These are phyloP conservation scores for Mobula hypostoma DNA, from an alignment of 2,113 vertebrate genomes.

Conservation along the genomic window DNA sequence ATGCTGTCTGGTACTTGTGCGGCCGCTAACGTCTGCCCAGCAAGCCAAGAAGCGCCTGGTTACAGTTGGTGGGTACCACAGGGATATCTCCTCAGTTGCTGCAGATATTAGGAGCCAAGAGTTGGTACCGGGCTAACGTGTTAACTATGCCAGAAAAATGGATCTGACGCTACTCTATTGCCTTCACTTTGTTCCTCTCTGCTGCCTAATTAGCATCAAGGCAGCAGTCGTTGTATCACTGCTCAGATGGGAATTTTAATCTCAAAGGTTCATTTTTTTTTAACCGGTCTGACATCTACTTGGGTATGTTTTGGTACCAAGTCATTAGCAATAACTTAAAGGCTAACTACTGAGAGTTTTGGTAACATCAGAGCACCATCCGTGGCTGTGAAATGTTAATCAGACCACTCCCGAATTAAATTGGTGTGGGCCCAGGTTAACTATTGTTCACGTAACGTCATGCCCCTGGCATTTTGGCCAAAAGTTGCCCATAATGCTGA, in stretches of 20 bases:
- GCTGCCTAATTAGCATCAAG: too few species aligned
- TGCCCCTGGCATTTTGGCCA: background rate
- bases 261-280: background rate
- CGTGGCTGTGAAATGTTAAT: background rate
- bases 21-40: too few species aligned
- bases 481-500: too few species aligned
- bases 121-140: too few species aligned
- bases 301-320: background rate
- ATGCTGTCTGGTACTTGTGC: too few species aligned
- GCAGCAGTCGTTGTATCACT: background rate
- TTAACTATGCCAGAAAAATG: too few species aligned
- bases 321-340: background rate
- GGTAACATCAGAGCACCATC: background rate
- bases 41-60: too few species aligned
- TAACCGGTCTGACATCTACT: background rate
- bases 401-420: background rate
- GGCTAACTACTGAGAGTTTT: background rate
- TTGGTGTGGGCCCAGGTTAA: background rate
- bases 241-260: slow-evolving; percentile 4
- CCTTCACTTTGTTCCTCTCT: too few species aligned
- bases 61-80: too few species aligned
- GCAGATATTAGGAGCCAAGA: too few species aligned
- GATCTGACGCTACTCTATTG: too few species aligned
- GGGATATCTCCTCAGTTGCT: too few species aligned
- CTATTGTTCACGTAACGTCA: background rate